Percentiles rank a stretch among this genome's conserved stretches.
phyloP scores from a whole-genome alignment of 2,113 vertebrate genomes.

The Alces alces region DNA sequence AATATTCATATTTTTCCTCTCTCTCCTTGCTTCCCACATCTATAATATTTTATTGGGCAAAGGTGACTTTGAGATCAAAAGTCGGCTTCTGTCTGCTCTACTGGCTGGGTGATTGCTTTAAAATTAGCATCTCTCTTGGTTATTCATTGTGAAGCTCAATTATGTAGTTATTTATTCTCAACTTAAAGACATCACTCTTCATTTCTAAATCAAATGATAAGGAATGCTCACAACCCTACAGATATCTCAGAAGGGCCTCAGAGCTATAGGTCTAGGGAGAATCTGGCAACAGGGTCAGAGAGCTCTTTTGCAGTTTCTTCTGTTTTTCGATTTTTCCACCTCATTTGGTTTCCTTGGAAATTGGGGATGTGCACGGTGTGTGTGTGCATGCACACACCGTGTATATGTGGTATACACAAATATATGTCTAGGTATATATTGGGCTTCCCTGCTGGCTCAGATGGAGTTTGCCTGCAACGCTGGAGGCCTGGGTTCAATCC shows the following conservation, averaged over 20 bases:
- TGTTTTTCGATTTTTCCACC: neutral
- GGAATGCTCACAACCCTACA: neutral
- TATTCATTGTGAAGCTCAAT: neutral
- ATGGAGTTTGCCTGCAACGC: neutral
- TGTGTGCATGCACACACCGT: neutral
- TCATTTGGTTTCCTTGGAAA: slow-evolving; percentile 65
- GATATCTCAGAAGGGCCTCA: neutral
- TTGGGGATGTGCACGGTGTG: neutral
- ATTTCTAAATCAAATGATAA: neutral
- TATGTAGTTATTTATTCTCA: neutral
- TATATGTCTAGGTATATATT: neutral
- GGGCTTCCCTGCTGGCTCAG: neutral
- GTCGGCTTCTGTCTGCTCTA: neutral
- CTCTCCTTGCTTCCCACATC: neutral
- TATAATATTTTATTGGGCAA: neutral
- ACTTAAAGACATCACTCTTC: neutral
- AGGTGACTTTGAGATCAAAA: neutral
- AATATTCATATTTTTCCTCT: neutral
- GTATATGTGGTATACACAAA: neutral
- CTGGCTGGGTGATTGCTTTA: neutral
- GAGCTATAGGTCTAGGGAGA: neutral
- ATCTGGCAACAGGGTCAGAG: neutral
- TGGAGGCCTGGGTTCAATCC: neutral
- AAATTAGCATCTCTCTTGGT: neutral
- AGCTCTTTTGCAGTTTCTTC: slow-evolving; percentile 5